A percentile compares a stretch with the other conserved stretches of the same genome.
Conservation (phyloP, 2,797 vertebrate species). For the Todus mexicanus region DNA sequence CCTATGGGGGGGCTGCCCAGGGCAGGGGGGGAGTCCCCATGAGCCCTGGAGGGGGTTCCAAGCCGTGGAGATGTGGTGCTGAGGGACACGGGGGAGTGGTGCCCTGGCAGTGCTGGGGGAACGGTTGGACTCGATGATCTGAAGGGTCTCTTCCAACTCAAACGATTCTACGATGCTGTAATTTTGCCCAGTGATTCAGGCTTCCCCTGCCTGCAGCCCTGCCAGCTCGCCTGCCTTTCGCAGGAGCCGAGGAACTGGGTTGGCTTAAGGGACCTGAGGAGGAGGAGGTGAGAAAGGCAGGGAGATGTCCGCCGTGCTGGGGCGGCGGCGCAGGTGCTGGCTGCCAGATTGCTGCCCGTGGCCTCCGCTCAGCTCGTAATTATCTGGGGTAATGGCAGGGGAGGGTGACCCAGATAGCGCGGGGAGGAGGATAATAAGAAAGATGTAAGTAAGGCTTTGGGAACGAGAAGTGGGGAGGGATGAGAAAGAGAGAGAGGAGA, state of each 20-base stretch:
- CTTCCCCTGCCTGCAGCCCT: not conserved
- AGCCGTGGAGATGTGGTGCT: not conserved
- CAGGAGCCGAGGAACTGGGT: rapidly evolving
- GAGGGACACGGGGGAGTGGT: not conserved
- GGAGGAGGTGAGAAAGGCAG: not conserved
- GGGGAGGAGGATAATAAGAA: not conserved
- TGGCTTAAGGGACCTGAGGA: not conserved
- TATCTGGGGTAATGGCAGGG: constrained; percentile 51
- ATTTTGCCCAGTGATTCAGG: rapidly evolving
- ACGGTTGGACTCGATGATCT: not conserved
- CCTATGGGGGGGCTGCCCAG: not conserved
- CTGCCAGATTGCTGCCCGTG: constrained; percentile 28
- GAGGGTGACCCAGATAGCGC: constrained; percentile 49
- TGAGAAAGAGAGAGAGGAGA: not conserved
- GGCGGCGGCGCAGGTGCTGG: not conserved
- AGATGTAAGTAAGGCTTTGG: not conserved
- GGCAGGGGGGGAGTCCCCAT: not conserved
- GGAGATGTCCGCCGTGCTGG: not conserved
- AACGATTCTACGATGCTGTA: not conserved
- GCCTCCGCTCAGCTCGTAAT: not conserved
- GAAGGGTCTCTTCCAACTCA: not conserved
- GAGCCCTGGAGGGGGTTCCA: not conserved
- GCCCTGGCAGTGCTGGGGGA: not conserved
- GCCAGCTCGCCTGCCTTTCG: not conserved
- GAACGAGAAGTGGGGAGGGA: not conserved